Base-by-base conservation (phyloP, 2,113 vertebrate species). In the Scartelaos histophorus region DNA sequence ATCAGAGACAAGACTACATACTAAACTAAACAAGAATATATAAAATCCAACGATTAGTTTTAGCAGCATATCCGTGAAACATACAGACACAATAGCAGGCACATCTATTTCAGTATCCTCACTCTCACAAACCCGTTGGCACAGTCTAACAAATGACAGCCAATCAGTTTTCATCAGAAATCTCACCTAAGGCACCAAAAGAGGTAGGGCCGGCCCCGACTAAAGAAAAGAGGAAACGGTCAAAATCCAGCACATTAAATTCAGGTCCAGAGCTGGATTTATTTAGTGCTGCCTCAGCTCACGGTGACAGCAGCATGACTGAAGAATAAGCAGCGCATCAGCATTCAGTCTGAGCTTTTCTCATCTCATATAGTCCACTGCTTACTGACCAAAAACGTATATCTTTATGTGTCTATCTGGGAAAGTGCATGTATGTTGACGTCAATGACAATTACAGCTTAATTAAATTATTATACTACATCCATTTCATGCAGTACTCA, bases 251-350 rank as follows among this genome's bases (percentile, higher is more conserved):
- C 13, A 25, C 22, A 24, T 58, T 58, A 25, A 0, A 58, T 58
- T 58, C 56, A 13, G 19, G 21, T 24, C 22, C 56, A 58, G 21
- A 13, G 56, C 56, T 25, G 21, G 22, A 58, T 58, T 58, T 58
- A 58, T 25, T 58, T 58, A 58, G 56, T 58, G 56, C 56, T 25
- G 13, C 56, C 56, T 58, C 56, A 58, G 56, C 56, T 24, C 21
- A 58, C 56, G 5, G 56, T 25, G 22, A 58, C 19, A 19, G 19
- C 51, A 7, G 19, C 51, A 21, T 21, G 19, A 54, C 19, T 1
- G 7, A 54, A 9, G 7, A 21, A 54, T 54, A 54, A 19, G 51
- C 17, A 54, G 51, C 17, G 12, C 12, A 61, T 34, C 58, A 16
- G 7, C 58, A 61, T 61, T 54, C 51, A 54, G 19, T n/a, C 7